These are phyloP conservation scores for Heterocephalus glaber DNA, from an alignment of 2,113 vertebrate species.

Conservation along the genomic window DNA sequence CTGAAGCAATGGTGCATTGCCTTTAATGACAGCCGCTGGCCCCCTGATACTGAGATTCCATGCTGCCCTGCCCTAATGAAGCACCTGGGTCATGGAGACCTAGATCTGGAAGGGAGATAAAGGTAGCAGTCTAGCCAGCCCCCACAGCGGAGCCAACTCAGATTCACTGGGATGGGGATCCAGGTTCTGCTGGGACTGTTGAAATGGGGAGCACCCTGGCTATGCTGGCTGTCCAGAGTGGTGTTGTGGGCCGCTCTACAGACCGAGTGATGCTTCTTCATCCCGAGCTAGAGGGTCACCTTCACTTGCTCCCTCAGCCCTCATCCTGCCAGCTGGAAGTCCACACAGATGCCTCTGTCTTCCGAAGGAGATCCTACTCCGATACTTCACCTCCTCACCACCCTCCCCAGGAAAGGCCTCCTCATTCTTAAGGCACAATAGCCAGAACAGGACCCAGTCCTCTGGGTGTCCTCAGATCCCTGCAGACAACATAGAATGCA, in stretches of 20 bases:
- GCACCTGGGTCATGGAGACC: not conserved
- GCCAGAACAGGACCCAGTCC: not conserved
- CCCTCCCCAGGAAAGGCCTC: not conserved
- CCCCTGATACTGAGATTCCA: not conserved
- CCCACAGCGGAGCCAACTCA: not conserved
- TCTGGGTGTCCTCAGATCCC: not conserved
- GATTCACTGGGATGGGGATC: too few relatives aligned
- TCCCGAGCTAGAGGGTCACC: not conserved
- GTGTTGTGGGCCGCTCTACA: not conserved
- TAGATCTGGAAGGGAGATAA: not conserved
- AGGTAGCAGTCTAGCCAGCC: not conserved
- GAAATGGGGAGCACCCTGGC: not conserved
- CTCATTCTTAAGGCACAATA: not conserved
- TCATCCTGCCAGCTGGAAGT: not conserved
- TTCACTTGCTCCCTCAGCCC: not conserved
- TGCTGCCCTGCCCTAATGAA: not conserved
- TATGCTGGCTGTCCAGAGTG: too few relatives aligned
- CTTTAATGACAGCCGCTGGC: not conserved
- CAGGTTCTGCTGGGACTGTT: rapidly evolving
- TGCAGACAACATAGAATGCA: not conserved
- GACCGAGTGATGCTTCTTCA: not conserved
- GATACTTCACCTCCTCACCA: not conserved
- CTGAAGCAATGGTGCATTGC: not conserved
- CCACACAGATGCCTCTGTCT: not conserved
- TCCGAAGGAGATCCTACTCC: not conserved